A percentile compares a stretch with the other conserved stretches of the same genome.
phyloP scores from a whole-genome alignment of 1,140 invertebrate genomes.

The Hydropsyche tenuis region DNA sequence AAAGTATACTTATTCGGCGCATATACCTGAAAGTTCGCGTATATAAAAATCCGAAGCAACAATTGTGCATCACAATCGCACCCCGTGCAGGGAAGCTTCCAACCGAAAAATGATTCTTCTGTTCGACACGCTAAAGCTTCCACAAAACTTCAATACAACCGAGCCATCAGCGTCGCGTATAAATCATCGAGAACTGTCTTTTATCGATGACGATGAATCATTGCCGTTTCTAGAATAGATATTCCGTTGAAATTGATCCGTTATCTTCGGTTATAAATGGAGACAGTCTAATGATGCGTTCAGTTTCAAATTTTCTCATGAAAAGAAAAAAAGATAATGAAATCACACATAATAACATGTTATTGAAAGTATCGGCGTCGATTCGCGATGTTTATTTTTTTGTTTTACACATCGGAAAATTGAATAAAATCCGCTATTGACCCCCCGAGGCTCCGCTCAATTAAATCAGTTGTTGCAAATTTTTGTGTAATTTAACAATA shows the following conservation, averaged over 20 bases:
- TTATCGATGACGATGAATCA: no score
- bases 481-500: background rate
- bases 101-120: background rate
- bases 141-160: background rate
- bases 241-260: background rate
- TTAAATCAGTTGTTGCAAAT: background rate
- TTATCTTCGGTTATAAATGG: slow-evolving; percentile 19
- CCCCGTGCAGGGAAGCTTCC: background rate
- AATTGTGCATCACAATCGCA: background rate
- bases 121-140: background rate
- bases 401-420: slow-evolving; percentile 11
- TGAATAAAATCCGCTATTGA: background rate
- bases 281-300: slow-evolving; percentile 26
- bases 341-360: slow-evolving; percentile 1
- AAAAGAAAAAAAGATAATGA: background rate
- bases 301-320: slow-evolving; percentile 17
- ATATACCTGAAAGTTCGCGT: background rate
- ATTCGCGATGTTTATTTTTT: background rate
- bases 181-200: no score
- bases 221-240: no score
- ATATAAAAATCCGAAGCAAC: background rate
- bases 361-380: background rate
- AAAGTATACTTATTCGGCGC: background rate
- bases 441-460: background rate
- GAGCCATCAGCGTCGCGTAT: no score